Percentiles rank a stretch among this genome's conserved stretches.
Conservation (phyloP, 2,888 invertebrate genomes). For the Eumacrocentrus americanus region DNA sequence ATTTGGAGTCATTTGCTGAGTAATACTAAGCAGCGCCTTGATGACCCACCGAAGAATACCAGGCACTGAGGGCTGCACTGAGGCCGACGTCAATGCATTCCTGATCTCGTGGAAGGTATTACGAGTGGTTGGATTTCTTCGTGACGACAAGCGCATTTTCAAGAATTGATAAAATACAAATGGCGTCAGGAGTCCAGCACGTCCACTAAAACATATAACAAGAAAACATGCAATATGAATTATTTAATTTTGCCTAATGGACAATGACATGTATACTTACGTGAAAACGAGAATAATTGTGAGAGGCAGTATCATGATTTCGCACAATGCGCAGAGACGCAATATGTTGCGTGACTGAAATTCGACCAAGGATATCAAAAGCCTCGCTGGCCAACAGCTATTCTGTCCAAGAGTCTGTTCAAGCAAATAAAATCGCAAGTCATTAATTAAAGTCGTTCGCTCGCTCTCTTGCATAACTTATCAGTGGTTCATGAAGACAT, state of each 20-base stretch:
- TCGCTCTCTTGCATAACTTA: constrained; percentile 22
- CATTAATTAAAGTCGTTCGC: constrained; percentile 20
- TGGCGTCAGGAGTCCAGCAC: constrained; percentile 88
- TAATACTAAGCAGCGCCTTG: constrained; percentile 70
- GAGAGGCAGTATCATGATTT: constrained; percentile 90
- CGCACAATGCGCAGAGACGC: constrained; percentile 88
- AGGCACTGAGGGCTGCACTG: constrained; percentile 75
- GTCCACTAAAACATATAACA: constrained; percentile 71
- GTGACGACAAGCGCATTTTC: constrained; percentile 87
- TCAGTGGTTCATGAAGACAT: background rate
- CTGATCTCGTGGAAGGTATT: constrained; percentile 91
- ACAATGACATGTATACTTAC: constrained; percentile 69
- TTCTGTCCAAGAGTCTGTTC: constrained; percentile 87
- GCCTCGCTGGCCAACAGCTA: constrained; percentile 86
- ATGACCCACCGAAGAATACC: constrained; percentile 68
- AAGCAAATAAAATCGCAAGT: constrained; percentile 28
- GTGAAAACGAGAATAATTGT: constrained; percentile 79
- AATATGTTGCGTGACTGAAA: constrained; percentile 89
- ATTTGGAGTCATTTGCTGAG: constrained; percentile 79
- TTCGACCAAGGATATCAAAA: constrained; percentile 86
- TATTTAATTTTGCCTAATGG: background rate
- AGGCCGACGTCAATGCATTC: constrained; percentile 71
- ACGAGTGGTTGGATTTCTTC: constrained; percentile 95
- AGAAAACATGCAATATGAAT: background rate
- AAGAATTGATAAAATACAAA: constrained; percentile 98